phyloP scores from a whole-genome alignment of 2,888 invertebrate genomes.

The Resseliella maxima region DNA sequence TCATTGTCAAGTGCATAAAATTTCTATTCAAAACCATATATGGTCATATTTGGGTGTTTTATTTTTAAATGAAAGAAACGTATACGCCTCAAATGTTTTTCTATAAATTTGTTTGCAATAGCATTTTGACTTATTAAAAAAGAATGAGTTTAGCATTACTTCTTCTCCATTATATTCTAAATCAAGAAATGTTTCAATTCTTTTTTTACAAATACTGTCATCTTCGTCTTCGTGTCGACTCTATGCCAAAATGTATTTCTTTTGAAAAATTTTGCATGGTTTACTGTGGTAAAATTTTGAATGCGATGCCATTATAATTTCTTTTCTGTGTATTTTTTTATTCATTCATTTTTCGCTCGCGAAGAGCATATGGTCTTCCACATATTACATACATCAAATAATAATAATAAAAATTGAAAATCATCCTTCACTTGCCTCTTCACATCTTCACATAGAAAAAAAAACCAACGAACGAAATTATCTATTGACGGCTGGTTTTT shows the following conservation, averaged over 20 bases:
- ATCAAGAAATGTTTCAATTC: background rate
- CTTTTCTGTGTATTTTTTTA: background rate
- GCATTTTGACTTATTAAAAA: too few relatives aligned
- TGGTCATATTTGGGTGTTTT: too few relatives aligned
- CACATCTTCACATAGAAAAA: background rate
- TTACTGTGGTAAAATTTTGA: background rate
- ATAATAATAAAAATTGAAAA: constrained; percentile 41
- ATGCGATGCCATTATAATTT: background rate
- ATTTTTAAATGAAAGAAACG: too few relatives aligned
- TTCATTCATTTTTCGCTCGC: too few relatives aligned
- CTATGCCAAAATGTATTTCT: background rate
- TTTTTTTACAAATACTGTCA: too few relatives aligned
- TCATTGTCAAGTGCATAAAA: too few relatives aligned
- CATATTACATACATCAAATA: constrained; percentile 33
- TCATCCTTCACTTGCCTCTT: constrained; percentile 16
- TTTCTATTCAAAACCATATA: too few relatives aligned
- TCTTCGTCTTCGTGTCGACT: background rate
- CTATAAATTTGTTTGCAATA: too few relatives aligned
- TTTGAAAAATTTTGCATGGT: background rate
- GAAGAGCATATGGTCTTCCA: constrained; percentile 42
- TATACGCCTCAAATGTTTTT: too few relatives aligned
- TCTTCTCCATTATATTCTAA: too few relatives aligned
- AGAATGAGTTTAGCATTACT: too few relatives aligned
- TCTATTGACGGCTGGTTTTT: constrained; percentile 39
- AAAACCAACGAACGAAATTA: background rate